These are phyloP conservation scores for Onychomys torridus DNA, from an alignment of 2,797 vertebrate species.

Conservation along the genomic window DNA sequence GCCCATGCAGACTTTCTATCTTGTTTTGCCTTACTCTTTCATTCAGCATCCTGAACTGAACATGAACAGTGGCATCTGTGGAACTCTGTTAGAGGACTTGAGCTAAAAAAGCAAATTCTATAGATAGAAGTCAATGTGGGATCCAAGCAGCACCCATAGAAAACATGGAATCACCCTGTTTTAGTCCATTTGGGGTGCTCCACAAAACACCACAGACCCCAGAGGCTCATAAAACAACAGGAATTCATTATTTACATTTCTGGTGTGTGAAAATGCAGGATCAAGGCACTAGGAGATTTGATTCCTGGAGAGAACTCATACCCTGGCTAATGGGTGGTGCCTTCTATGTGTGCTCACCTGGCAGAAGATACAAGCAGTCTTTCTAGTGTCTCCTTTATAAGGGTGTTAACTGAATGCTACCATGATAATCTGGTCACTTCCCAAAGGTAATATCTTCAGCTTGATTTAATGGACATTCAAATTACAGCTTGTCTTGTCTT, in stretches of 20 bases:
- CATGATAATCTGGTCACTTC: not conserved
- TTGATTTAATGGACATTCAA: not conserved
- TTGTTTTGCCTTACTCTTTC: not conserved
- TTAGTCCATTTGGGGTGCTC: not conserved
- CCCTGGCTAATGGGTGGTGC: not conserved
- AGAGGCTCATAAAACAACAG: not conserved
- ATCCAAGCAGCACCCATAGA: fast-evolving
- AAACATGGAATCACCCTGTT: not conserved
- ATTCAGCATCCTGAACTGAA: not conserved
- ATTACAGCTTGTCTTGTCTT: not conserved
- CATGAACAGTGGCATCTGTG: not conserved
- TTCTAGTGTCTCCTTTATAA: not conserved
- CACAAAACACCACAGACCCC: not conserved
- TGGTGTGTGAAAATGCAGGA: not conserved
- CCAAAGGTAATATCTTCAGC: not conserved
- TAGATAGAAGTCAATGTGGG: fast-evolving
- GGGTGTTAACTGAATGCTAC: not conserved
- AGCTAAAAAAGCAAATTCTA: not conserved
- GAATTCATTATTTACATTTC: not conserved
- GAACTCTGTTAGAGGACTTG: not conserved
- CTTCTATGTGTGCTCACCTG: not conserved
- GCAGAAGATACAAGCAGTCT: not conserved
- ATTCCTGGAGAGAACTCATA: not conserved
- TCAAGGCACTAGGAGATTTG: not conserved
- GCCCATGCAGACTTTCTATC: not conserved